Base-by-base conservation (phyloP, 2,888 invertebrate genomes). In the Hofmannophila pseudospretella region DNA sequence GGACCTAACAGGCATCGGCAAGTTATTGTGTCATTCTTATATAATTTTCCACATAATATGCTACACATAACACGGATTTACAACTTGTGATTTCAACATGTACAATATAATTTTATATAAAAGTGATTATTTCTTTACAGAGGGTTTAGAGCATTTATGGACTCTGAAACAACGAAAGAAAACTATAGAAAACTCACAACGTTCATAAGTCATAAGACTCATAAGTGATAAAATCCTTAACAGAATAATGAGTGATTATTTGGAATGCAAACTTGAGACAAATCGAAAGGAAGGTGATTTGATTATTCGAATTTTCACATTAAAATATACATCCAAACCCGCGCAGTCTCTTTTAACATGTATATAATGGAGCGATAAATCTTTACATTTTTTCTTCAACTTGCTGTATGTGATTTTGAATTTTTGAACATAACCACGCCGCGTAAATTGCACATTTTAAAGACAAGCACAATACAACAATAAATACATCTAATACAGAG, bases 1-100 rank as follows among this genome's bases (percentile, higher is more conserved):
- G 77, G 73, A 77, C 76, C 68, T 68, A 70, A 68, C 57, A 67
- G 69, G 66, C 70, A 50, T 67, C 67, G 65, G 75, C 72, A 71
- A 73, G 66, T 71, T 57, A 58, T 53, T 49, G 60, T 64, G 56
- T 59, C 51, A 60, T 55, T 58, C 49, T 55, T 53, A n/a, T n/a
- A n/a, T n/a, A n/a, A n/a, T n/a, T n/a, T 50, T 51, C 62, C 51
- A 61, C 42, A n/a, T n/a, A n/a, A 39, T 23, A 28, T 25, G 20
- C 13, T 33, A 11, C 25, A 39, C 35, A 32, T 41, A 42, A 42
- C 40, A 46, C 23, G 32, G 47, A 51, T 45, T 52, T 49, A 54
- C 43, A 44, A 47, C 43, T 45, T 44, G 48, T 47, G 45, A 49
- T 43, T 45, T 49, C 50, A 62, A 59, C 57, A 55, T 49, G 51